phyloP scores from a whole-genome alignment of 2,888 invertebrate species.

The Mythimna ferrago region DNA sequence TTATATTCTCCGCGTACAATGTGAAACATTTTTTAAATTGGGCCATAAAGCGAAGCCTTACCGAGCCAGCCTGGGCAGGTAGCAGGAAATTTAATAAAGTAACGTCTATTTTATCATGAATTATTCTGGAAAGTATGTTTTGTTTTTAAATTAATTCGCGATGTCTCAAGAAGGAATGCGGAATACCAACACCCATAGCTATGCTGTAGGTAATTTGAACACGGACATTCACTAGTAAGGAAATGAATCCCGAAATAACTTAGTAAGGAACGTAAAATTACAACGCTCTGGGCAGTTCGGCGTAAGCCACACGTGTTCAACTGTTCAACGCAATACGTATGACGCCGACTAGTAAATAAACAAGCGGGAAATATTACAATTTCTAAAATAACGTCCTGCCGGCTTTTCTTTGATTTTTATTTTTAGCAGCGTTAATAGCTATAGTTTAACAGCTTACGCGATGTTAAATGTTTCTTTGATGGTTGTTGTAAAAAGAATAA shows the following conservation, averaged over 20 bases:
- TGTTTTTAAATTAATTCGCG: conserved; percentile 72
- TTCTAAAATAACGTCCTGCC: conserved; percentile 46
- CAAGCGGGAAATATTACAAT: conserved; percentile 57
- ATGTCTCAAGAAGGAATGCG: conserved; percentile 59
- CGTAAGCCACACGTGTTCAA: conserved; percentile 76
- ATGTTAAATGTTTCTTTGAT: conserved; percentile 55
- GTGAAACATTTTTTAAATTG: conserved; percentile 86
- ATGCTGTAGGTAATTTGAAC: conserved; percentile 45
- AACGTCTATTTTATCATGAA: conserved; percentile 83
- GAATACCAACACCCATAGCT: conserved; percentile 41
- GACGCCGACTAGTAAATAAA: conserved; percentile 62
- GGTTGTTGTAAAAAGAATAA: conserved; percentile 37
- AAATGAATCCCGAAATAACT: conserved; percentile 78
- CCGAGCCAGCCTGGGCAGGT: conserved; percentile 78
- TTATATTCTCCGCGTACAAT: conserved; percentile 82
- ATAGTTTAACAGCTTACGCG: conserved; percentile 43
- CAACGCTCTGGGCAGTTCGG: conserved; percentile 70
- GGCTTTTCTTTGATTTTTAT: conserved; percentile 48
- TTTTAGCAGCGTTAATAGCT: conserved; percentile 34
- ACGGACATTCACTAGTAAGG: conserved; percentile 69
- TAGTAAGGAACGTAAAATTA: conserved; percentile 78
- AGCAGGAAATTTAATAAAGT: conserved; percentile 86
- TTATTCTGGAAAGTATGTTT: conserved; percentile 77
- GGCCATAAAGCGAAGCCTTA: conserved; percentile 83
- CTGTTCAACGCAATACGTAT: conserved; percentile 69